A percentile compares a stretch with the other conserved stretches of the same genome.
Evolutionary conservation across 2,113 vertebrate genomes (phyloP).

Genomic region (Arizona elegans): DNA sequence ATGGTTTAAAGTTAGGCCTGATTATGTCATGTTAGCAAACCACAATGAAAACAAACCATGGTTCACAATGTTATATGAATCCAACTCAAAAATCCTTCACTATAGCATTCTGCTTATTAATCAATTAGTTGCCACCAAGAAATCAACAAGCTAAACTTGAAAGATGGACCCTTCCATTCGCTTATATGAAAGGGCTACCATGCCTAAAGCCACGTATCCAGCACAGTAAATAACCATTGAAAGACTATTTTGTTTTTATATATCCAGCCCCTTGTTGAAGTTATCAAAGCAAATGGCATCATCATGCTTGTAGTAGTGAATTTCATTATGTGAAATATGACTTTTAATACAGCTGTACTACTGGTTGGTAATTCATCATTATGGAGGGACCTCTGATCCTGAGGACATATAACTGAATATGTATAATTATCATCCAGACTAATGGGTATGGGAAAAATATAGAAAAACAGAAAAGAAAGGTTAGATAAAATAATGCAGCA

Average conservation of each 20-base stretch:
- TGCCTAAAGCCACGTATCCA: neutral
- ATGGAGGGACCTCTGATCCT: neutral
- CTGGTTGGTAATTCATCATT: neutral
- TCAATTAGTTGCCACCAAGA: neutral
- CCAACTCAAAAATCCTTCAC: neutral
- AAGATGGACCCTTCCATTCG: neutral
- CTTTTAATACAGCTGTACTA: neutral
- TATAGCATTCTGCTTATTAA: neutral
- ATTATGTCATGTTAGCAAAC: neutral
- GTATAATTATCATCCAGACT: neutral
- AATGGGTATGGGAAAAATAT: neutral
- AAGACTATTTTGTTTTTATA: neutral
- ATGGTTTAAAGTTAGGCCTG: neutral
- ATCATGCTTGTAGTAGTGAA: neutral
- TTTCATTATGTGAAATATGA: neutral
- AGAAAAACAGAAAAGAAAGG: neutral
- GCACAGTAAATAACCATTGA: neutral
- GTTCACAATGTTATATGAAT: neutral
- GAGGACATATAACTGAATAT: neutral
- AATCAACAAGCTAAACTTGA: neutral
- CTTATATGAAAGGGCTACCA: neutral
- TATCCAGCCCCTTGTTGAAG: neutral
- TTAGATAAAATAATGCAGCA: neutral
- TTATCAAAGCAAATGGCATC: neutral
- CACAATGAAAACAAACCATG: neutral